Evolutionary conservation across 1,140 invertebrate genomes (phyloP).

Genomic region (Trachymyrmex cornetzi): DNA sequence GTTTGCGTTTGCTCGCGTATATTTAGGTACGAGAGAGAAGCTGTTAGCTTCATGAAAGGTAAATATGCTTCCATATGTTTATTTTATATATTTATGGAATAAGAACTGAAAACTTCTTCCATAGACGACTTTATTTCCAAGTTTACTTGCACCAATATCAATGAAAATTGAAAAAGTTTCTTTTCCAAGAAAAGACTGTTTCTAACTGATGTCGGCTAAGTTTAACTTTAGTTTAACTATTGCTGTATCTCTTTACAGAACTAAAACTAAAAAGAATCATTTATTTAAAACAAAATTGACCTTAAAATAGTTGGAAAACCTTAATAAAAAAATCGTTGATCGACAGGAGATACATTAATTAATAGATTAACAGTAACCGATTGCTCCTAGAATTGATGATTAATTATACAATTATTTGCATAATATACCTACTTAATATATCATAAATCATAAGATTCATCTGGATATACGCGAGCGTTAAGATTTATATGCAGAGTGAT

Average conservation of each 20-base stretch:
- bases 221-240: slow-evolving; percentile 19
- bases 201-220: not conserved
- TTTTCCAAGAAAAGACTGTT: slow-evolving; percentile 2
- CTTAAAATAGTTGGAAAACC: not conserved
- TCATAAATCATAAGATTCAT: not conserved
- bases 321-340: not conserved
- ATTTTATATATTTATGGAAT: not conserved
- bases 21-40: slow-evolving; percentile 2
- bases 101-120: not conserved
- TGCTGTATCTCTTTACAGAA: not conserved
- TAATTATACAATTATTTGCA: slow-evolving; percentile 8
- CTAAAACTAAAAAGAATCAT: not conserved
- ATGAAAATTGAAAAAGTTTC: slow-evolving; percentile 23
- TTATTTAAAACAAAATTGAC: slow-evolving; percentile 8
- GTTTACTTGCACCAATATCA: slow-evolving; percentile 2
- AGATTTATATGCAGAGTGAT: not conserved
- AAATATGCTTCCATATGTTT: not conserved
- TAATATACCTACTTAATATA: not conserved
- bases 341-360: slow-evolving; percentile 13
- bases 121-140: not conserved
- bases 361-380: slow-evolving; percentile 5
- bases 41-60: not conserved
- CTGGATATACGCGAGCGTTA: slow-evolving; percentile 22
- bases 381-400: not conserved
- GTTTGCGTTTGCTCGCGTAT: slow-evolving; percentile 2